Conservation (phyloP, 2,888 invertebrate species). For the Pristionchus exspectatus region DNA sequence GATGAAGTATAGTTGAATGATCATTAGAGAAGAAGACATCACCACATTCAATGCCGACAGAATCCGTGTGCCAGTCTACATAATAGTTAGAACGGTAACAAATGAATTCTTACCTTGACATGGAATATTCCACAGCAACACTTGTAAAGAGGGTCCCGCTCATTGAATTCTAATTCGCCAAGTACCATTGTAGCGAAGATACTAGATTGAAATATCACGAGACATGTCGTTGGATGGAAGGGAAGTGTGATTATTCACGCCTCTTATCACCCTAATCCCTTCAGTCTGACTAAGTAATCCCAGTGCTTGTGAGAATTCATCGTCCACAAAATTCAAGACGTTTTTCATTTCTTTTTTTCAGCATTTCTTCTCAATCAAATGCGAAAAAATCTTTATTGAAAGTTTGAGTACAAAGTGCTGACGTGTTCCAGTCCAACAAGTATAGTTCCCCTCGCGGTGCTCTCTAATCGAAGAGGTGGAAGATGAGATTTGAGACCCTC, state of each 20-base stretch:
- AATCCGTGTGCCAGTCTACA: not conserved
- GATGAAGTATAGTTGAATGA: not conserved
- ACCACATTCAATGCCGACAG: not conserved
- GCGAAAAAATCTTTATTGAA: too few species aligned
- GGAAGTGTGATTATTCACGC: not conserved
- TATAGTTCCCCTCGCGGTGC: not conserved
- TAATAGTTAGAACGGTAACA: not conserved
- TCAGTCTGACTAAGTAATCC: not conserved
- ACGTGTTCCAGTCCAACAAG: not conserved
- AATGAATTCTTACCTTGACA: not conserved
- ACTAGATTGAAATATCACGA: not conserved
- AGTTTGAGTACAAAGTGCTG: not conserved
- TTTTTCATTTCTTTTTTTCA: too few species aligned
- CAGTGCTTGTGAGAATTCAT: not conserved
- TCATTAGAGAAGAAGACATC: not conserved
- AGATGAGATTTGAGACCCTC: not conserved
- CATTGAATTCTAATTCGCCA: conserved; percentile 25
- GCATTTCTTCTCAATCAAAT: too few species aligned
- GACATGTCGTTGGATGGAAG: not conserved
- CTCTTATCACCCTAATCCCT: conserved; percentile 12
- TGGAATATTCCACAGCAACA: conserved; percentile 45
- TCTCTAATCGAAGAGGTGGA: not conserved
- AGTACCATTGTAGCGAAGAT: not conserved
- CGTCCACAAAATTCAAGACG: not conserved
- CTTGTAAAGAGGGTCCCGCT: conserved; percentile 41